Conservation (phyloP, 2,888 invertebrate genomes). For the Acleris literana region DNA sequence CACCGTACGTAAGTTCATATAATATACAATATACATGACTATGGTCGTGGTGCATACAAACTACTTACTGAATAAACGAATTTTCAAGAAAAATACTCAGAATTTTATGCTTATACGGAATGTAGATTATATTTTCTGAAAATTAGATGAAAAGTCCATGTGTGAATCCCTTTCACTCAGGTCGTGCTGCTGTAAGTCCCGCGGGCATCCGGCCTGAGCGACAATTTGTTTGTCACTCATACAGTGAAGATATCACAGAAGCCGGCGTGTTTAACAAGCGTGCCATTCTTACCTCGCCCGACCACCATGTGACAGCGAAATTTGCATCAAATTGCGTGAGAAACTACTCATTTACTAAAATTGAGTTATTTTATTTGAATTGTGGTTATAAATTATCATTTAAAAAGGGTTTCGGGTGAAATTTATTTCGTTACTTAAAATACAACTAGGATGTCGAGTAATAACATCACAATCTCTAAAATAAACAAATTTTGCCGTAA, state of each 20-base stretch:
- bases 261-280: constrained; percentile 54
- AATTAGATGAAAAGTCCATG: no score
- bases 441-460: no score
- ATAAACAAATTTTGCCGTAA: no score
- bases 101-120: no score
- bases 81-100: no score
- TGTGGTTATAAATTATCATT: neutral
- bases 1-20: neutral
- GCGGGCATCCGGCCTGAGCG: constrained; percentile 39
- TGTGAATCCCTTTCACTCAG: neutral
- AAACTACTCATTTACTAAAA: constrained; percentile 23
- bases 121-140: no score
- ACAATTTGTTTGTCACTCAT: constrained; percentile 64
- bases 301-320: constrained; percentile 44
- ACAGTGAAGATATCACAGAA: constrained; percentile 39
- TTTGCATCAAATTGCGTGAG: constrained; percentile 41
- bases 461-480: no score
- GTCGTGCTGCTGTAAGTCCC: constrained; percentile 2
- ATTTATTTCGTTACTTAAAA: no score
- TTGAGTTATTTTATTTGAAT: constrained; percentile 5
- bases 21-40: neutral
- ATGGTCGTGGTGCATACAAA: no score
- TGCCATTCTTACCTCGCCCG: constrained; percentile 42
- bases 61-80: no score
- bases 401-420: neutral